Conservation (phyloP, 2,113 vertebrate species). For the Micronisus gabar region DNA sequence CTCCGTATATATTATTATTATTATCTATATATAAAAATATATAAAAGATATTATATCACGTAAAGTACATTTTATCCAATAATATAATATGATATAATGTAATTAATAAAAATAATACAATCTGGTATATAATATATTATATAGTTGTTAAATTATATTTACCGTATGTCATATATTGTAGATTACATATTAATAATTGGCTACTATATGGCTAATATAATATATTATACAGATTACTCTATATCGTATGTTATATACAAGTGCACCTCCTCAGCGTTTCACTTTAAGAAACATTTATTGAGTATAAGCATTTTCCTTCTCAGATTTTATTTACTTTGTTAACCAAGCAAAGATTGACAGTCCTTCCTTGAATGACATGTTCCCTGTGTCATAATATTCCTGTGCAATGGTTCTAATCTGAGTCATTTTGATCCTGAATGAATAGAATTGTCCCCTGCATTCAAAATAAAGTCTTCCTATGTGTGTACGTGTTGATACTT, state of each 20-base stretch:
- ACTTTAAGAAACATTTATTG: not conserved
- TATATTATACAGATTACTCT: too few species aligned
- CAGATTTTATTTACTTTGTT: not conserved
- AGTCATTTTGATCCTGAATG: not conserved
- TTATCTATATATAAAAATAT: not conserved
- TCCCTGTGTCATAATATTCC: not conserved
- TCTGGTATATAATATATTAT: too few species aligned
- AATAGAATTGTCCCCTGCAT: not conserved
- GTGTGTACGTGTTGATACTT: not conserved
- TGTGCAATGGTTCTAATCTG: not conserved
- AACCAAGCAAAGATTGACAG: not conserved
- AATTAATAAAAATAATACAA: not conserved
- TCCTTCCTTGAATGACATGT: not conserved
- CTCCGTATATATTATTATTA: too few species aligned
- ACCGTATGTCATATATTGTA: not conserved
- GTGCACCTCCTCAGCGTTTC: fast-evolving
- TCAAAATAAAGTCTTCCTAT: not conserved
- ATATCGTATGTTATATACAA: not conserved
- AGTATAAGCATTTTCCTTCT: not conserved
- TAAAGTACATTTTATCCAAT: not conserved
- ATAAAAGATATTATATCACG: too few species aligned
- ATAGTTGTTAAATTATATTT: not conserved
- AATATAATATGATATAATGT: not conserved
- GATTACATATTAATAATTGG: not conserved
- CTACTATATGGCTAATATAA: not conserved